Base-by-base conservation (phyloP, 2,113 vertebrate genomes). In the Nannobrachium achirus region DNA sequence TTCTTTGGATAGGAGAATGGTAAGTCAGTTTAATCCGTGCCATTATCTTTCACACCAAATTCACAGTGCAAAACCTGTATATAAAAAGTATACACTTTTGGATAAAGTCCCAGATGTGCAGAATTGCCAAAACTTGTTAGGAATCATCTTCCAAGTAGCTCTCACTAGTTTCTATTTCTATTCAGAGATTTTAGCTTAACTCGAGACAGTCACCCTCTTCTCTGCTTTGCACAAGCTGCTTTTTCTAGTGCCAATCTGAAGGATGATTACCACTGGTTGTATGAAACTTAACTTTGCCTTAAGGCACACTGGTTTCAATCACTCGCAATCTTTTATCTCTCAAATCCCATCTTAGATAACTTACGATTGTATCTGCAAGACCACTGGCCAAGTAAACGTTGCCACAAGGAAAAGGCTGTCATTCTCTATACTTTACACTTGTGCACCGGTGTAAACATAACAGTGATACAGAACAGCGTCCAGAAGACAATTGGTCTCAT, bases 231-330 rank as follows among this genome's bases (percentile, higher is more conserved):
- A 19, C 14, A 41, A 51, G 41, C 40, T 15, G 40, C 18, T 42
- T 40, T 46, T 46, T 59, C 60, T 25, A 53, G 25, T 15, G 41
- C 40, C 10, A 10, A 16, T 40, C 63, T 69, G 48, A 62, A 33
- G 25, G 25, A 33, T 4, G 25, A 33, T 33, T 4, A 33, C 6
- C 25, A 33, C 25, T 33, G 25, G 25, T 33, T 33, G 25, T 33
- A 33, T 33, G 25, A 33, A 33, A 33, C 25, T 33, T 33, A 33
- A 33, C 25, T 33, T 33, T 33, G 25, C 25, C 25, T 3, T 59
- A 64, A 64, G 40, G 56, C 13, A 45, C 14, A 58, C 8, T 18
- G 33, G 33, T 39, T 9, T 14, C 55, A 56, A 39, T 39, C 13
- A 15, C 33, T 39, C 14, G 5, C 15, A 9, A 56, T 14, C 25